Evolutionary conservation across 2,888 invertebrate genomes (phyloP), one percentile per base, ranked within the genome.

Genomic region (Notodonta ziczac): DNA sequence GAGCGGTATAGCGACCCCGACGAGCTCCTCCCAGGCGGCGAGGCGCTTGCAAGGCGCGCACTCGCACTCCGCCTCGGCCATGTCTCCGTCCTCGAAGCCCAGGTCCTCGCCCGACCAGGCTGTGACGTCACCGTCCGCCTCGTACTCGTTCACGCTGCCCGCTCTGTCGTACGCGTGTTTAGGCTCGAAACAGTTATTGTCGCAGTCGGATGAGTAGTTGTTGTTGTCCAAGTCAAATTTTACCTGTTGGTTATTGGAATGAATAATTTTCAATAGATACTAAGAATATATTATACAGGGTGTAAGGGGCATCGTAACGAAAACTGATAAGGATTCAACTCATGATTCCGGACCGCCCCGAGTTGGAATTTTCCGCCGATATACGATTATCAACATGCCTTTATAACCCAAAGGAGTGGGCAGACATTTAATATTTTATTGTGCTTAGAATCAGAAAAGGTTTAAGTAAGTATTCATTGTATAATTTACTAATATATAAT

Each of bases 11-110:
- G 96, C 97, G 0, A 97, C 96, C 16, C 95, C 94, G 2, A 96
- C 96, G 77, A 97, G 95, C 77, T 96, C 96, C 83, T 97, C 97
- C 97, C 97, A 97, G 12, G 95, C 84, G 1, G 90, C 88, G 13
- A 94, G 88, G 8, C 88, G 72, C 24, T 76, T 71, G 57, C 93
- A 93, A 0, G 91, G 84, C 0, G 73, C 86, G 56, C 94, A 90
- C 0, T 78, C 80, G 53, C 94, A 94, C 60, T 87, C 88, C 14
- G 89, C 88, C 5, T 72, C 82, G 5, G 73, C 72, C 40, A 76
- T 24, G n/a, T 87, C 88, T 4, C 89, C 91, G 46, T 91, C 91
- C 63, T 91, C 91, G 62, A 92, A 92, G 44, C 91, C 91, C 2
- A 90, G 76, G 76, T 92, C 91, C 64, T 89, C 89, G 0, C 89